Percentiles rank a stretch among this genome's conserved stretches.
These are phyloP conservation scores for Australoheros scitulus DNA, from an alignment of 2,113 vertebrate species.

Conservation along the genomic window DNA sequence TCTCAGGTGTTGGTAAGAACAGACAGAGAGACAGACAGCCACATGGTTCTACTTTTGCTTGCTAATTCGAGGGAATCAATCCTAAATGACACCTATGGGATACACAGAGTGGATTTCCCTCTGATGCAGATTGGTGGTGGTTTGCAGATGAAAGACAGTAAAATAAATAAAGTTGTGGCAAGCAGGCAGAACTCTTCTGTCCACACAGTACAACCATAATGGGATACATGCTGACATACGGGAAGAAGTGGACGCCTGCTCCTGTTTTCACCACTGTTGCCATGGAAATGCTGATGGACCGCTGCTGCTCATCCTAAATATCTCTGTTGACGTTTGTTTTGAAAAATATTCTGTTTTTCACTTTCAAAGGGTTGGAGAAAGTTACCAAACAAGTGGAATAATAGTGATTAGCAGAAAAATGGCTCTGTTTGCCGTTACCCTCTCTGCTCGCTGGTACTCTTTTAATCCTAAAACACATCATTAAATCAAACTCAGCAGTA, in stretches of 20 bases:
- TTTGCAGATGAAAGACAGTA: constrained; percentile 79
- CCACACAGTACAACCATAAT: constrained; percentile 72
- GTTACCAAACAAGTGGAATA: constrained; percentile 34
- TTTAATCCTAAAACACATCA: constrained; percentile 61
- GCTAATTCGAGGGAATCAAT: constrained; percentile 78
- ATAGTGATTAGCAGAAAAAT: constrained; percentile 37
- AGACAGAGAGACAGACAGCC: constrained; percentile 64
- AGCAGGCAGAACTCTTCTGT: constrained; percentile 71
- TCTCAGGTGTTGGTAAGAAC: constrained; percentile 65
- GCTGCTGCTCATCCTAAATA: constrained; percentile 27
- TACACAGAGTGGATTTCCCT: constrained; percentile 72
- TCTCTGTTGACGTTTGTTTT: constrained; percentile 17
- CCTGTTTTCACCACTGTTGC: constrained; percentile 57
- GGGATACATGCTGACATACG: constrained; percentile 71
- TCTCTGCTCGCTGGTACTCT: constrained; percentile 43
- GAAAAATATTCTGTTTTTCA: constrained; percentile 22
- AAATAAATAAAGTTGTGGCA: constrained; percentile 79
- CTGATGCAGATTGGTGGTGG: constrained; percentile 77
- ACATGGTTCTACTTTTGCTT: constrained; percentile 75
- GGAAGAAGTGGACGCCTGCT: constrained; percentile 53
- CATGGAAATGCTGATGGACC: constrained; percentile 54
- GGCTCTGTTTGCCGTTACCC: constrained; percentile 59
- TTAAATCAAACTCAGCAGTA: constrained; percentile 67
- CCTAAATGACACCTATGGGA: constrained; percentile 80
- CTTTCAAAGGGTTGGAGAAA: constrained; percentile 8